Base-by-base conservation (phyloP, 2,888 invertebrate genomes). In the Nomada hirtipes region DNA sequence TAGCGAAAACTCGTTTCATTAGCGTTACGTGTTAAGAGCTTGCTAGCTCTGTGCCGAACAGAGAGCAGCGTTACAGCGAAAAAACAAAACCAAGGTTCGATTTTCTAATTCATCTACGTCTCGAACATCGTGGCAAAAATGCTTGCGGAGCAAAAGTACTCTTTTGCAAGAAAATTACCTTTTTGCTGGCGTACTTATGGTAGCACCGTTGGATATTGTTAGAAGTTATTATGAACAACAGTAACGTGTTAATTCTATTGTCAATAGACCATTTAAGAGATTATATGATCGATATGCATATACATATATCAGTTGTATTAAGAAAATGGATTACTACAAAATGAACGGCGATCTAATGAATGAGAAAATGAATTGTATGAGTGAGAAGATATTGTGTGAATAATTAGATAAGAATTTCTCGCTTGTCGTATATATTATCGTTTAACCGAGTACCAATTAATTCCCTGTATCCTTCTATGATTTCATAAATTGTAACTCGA, bases 171-270 rank as follows among this genome's bases (percentile, higher is more conserved):
- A 76, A 76, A 91, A 90, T 92, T 92, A 91, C 91, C 92, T 91
- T 91, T 90, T 90, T 89, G 90, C 85, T 90, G 91, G 84, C 89
- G 90, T 89, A 90, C 92, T 91, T 84, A 76, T 85, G 80, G 89
- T 90, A 85, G 90, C 88, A 91, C 88, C 88, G 89, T 88, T 86
- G 90, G 86, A 71, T 89, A 88, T 88, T 86, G 90, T 90, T 88
- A 88, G 87, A 88, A 88, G 87, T 91, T 88, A 88, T 89, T 89
- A 75, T 67, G 82, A 78, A 83, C 83, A 83, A 83, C 50, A 82
- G 65, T 67, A 82, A 71, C 44, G 71, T 75, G 68, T 83, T 83
- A 83, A 83, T 83, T 68, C 70, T n/a, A 75, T 68, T 15, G 68
- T 55, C 52, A 52, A 23, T 36, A 63, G 20, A 59, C n/a, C 18